Base-by-base conservation (phyloP, 2,113 vertebrate genomes). In the Dicrurus megarhynchus region DNA sequence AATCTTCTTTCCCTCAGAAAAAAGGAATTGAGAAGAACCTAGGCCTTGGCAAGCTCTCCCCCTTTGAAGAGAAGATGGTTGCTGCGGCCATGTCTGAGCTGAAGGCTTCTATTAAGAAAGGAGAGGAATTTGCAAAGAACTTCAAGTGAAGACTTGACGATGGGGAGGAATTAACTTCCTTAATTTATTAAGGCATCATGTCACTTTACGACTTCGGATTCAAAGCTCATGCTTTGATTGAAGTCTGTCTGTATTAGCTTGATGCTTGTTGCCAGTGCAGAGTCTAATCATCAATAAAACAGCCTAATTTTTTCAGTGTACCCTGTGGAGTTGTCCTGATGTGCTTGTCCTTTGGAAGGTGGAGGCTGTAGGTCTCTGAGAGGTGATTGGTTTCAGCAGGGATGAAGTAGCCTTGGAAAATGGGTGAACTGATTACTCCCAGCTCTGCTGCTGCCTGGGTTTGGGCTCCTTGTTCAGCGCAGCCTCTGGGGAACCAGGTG, bases 11-110 rank as follows among this genome's bases (percentile, higher is more conserved):
- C 77, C 81, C 75, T 46, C 93, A 99, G 99, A 99, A 99, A 99
- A 99, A 98, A 32, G 99, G 99, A 90, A 98, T 99, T 53, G 99
- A 99, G 98, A 99, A 99, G 98, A 99, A 99, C 95, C 98, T 99
- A 9, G 99, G 99, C 33, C 98, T 99, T 26, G 99, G 99, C 91
- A 99, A 99, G 90, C 83, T 99, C 89, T 95, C 99, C 8, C 97
- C 99, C 39, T 99, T 99, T 19, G 99, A 99, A 95, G 98, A 99
- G 98, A 99, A 99, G 98, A 98, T 99, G 98, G 97, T 99, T 27
- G 97, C 98, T 1, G 99, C 98, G 0, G 99, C 99, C 67, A 95
- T 99, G 27, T 56, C 95, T 17, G 99, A 99, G 97, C 98, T 99
- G 90, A 99, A 99, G 90, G 98, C 95, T 61, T 99, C 99, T 57